Base-by-base conservation (phyloP, 2,113 vertebrate genomes). In the Sinocyclocheilus maitianheensis region DNA sequence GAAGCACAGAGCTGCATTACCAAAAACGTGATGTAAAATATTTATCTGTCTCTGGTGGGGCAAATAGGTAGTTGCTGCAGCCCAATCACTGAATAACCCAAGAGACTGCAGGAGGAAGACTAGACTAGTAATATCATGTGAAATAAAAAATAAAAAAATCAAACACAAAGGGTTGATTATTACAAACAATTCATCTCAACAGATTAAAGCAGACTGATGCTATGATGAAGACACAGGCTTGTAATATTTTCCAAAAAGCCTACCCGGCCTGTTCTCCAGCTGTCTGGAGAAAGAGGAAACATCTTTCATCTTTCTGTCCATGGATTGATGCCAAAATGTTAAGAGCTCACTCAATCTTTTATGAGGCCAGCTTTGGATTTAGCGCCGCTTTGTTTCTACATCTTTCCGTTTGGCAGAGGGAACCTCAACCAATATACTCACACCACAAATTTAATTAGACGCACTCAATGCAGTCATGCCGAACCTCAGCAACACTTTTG, bases 221-320 rank as follows among this genome's bases (percentile, higher is more conserved):
- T 55, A 51, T 51, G 48, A 72, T 84, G 85, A 67, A 63, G 87
- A 74, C 83, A 60, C 48, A 84, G 62, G 20, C 76, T 63, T 34
- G 24, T 48, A 16, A 30, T 82, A 72, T 83, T 83, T 58, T 55
- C 18, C 20, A 58, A 77, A 77, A 24, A 83, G 34, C 72, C 69
- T 84, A 67, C 14, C 7, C 12, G 11, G 46, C 43, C 53, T 13
- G 1, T 71, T 48, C 43, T n/a, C 2, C 20, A n/a, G n/a, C 26
- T 65, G 20, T 72, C 20, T 79, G 83, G 76, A 87, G 43, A 60
- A 48, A 43, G 48, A 81, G 69, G 46, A 86, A 87, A n/a, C 62
- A 86, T 72, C 48, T 75, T 89, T 87, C 88, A 87, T 89, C 63
- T 86, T 67, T 53, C 67, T 75, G n/a, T 69, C 58, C 87, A 34